Evolutionary conservation across 2,113 vertebrate species (phyloP), one percentile per base, ranked within the genome.

Genomic region (Tragulus kanchil): DNA sequence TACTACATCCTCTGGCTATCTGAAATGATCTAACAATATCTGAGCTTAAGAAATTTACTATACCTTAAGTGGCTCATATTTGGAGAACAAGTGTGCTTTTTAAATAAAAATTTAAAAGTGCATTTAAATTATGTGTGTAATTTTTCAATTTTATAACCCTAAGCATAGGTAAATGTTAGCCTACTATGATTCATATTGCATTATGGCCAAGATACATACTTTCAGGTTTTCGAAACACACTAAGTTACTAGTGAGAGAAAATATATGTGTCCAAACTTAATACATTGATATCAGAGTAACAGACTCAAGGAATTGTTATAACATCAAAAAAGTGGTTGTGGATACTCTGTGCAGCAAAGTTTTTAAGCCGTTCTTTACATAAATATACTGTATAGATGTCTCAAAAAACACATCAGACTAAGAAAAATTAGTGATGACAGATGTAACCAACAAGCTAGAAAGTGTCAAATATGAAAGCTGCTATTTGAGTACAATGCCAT

Each of bases 181-280:
- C 67, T 69, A 21, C 17, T 73, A n/a, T 83, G 31, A 82, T 61
- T 78, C 42, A 77, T 82, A 79, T 90, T 42, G 7, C 50, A 85
- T 62, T 83, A 54, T 31, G 5, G 23, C 65, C 59, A 62, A 58
- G 15, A 86, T n/a, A 75, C 3, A 91, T 36, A 93, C 0, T 65
- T 93, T 71, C 54, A 15, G 45, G 12, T 26, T 84, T 50, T 90
- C 10, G 12, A 26, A 81, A 78, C 62, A n/a, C 78, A n/a, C 36
- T 69, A 84, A 96, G 25, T 8, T 69, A 90, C 12, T 19, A 42
- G 26, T 82, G 31, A 96, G 94, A 94, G 64, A 81, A 85, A 93
- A 79, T 15, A 77, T 26, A 84, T 81, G 64, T 94, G 28, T 54
- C 75, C 12, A 88, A 58, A 61, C 90, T 88, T 81, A 73, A 89